Evolutionary conservation across 2,888 invertebrate genomes (phyloP).

Genomic region (Rhamphomyia laevipes): DNA sequence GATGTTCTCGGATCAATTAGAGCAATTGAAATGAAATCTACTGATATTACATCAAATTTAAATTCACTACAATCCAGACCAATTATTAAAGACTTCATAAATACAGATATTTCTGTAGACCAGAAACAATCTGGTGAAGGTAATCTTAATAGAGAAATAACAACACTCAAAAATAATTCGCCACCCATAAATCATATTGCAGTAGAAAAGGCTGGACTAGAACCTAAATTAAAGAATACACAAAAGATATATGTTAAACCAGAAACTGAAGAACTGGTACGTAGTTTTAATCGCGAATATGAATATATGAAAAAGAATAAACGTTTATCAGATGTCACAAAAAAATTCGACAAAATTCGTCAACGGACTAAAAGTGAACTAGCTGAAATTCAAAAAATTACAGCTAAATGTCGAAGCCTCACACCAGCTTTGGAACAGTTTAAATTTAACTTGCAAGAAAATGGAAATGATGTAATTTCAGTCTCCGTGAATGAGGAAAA

Average conservation of each 20-base stretch:
- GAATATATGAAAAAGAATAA: conserved; percentile 12
- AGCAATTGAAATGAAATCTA: conserved; percentile 8
- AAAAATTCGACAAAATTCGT: conserved; percentile 26
- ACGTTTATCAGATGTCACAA: conserved; percentile 25
- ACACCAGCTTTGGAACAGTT: neutral
- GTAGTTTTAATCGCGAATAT: too few species aligned
- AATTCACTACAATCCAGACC: conserved; percentile 4
- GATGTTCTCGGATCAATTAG: conserved; percentile 28
- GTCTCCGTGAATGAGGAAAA: neutral
- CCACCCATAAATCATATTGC: neutral
- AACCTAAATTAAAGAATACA: too few species aligned
- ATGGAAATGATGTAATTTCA: neutral
- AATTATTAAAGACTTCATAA: too few species aligned
- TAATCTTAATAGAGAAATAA: conserved; percentile 11
- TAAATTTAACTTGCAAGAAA: neutral
- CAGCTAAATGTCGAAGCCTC: conserved; percentile 22
- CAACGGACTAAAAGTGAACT: conserved; percentile 33
- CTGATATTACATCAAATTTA: neutral
- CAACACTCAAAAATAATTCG: neutral
- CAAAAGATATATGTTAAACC: too few species aligned
- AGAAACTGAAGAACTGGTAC: too few species aligned
- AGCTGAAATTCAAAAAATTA: conserved; percentile 35
- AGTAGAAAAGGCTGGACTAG: too few species aligned
- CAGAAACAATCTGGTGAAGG: conserved; percentile 10
- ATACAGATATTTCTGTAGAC: neutral